Base-by-base conservation (phyloP, 1,140 invertebrate species). In the Aphis gossypii region DNA sequence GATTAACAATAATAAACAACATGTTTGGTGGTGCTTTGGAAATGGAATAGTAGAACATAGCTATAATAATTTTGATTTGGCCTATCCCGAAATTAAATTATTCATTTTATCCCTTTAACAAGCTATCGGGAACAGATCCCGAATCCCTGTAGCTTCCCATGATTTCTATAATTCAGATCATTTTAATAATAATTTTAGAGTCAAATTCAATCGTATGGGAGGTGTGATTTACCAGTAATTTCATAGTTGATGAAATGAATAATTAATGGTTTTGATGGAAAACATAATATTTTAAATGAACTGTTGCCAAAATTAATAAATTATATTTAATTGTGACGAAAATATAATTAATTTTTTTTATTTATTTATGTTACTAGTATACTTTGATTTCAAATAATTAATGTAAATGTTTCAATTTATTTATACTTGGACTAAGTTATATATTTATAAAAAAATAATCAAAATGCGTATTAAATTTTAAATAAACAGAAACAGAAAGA, bases 31-130 rank as follows among this genome's bases (percentile, higher is more conserved):
- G 87, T 56, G 14, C 35, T 90, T 90, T 30, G n/a, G 23, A 89
- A 21, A 60, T 60, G 21, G 23, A 30, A n/a, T 25, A 18, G 21
- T 56, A 0, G 35, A 41, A 68, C 14, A 30, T 68, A 23, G 54
- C 25, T 68, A 68, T 90, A 60, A 90, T 90, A 60, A 90, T 90
- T 90, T 68, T 90, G 89, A 68, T 90, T 60, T 60, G 23, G 23
- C 35, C 25, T 90, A 90, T 56, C 11, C 56, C 38, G 44, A 41
- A 68, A 44, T 90, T 90, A 68, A 90, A 90, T 68, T 44, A 90
- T 90, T 90, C 89, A 90, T 68, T 90, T 90, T 68, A 90, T 90
- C 38, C 89, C 89, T 21, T 51, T 68, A 68, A 90, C 89, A 90
- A 90, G 89, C 54, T 90, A 90, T 90, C 41, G 25, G 56, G 60